These are phyloP conservation scores for Caerostris extrusa DNA, from an alignment of 1,140 invertebrate genomes.

Conservation along the genomic window DNA sequence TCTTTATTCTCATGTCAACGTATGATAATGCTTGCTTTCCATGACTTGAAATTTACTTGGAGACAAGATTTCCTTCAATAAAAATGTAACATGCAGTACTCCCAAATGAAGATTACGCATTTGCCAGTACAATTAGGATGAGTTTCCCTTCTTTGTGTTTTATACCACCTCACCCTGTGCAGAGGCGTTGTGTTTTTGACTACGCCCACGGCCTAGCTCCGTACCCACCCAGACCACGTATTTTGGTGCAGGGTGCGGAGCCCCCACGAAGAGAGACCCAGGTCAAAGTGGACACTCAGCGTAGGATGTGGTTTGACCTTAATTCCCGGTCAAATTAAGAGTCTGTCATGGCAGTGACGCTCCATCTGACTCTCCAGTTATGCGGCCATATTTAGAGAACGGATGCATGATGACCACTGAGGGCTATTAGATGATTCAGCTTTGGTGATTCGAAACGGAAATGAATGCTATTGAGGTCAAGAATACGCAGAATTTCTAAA, in stretches of 20 bases:
- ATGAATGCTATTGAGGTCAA: no score
- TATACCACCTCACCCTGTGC: constrained; percentile 44
- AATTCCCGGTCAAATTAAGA: constrained; percentile 51
- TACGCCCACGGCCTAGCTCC: constrained; percentile 30
- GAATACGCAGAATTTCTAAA: no score
- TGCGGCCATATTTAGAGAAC: constrained; percentile 9
- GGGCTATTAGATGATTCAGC: neutral
- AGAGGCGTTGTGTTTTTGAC: constrained; percentile 19
- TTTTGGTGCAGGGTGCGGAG: constrained; percentile 45
- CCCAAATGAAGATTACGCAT: neutral
- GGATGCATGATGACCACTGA: neutral
- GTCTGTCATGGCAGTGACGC: neutral
- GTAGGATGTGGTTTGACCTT: constrained; percentile 59
- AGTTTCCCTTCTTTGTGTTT: neutral
- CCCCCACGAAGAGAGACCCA: constrained; percentile 6
- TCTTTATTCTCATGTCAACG: no score
- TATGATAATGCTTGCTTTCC: no score
- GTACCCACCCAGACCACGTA: constrained; percentile 36
- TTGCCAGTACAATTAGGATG: neutral
- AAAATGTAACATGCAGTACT: no score
- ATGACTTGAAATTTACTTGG: no score
- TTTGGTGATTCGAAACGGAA: neutral
- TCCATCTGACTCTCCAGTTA: neutral
- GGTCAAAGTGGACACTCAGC: constrained; percentile 65
- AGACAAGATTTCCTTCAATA: no score